Conservation (phyloP, 2,888 invertebrate genomes). For the Cephus pulcher region DNA sequence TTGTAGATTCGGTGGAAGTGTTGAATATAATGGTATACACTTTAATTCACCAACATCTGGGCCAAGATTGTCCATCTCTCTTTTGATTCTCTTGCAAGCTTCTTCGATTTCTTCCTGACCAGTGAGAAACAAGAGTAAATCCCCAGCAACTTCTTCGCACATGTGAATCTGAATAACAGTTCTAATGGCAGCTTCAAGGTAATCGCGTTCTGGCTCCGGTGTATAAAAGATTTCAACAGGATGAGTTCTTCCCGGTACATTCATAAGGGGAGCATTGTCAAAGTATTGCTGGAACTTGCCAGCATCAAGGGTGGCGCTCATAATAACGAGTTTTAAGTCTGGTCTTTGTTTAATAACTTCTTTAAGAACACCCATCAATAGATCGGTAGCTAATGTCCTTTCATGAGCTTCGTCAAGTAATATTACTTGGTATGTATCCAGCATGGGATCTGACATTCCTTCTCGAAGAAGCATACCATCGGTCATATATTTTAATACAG, state of each 20-base stretch:
- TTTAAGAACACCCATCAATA: slow-evolving; percentile 98
- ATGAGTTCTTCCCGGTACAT: slow-evolving; percentile 96
- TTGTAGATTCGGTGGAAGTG: slow-evolving; percentile 95
- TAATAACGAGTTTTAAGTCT: slow-evolving; percentile 96
- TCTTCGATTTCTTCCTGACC: slow-evolving; percentile 97
- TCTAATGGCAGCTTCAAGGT: slow-evolving; percentile 97
- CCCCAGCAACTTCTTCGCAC: slow-evolving; percentile 92
- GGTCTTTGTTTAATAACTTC: slow-evolving; percentile 94
- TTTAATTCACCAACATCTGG: slow-evolving; percentile 97
- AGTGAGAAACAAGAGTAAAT: slow-evolving; percentile 91
- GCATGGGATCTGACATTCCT: slow-evolving; percentile 99
- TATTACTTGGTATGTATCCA: slow-evolving; percentile 95
- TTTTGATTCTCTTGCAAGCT: slow-evolving; percentile 96
- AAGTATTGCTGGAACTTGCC: slow-evolving; percentile 99
- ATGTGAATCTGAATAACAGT: slow-evolving; percentile 98
- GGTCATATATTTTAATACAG: slow-evolving; percentile 97
- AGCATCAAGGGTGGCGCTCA: slow-evolving; percentile 99
- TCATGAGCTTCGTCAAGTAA: slow-evolving; percentile 99
- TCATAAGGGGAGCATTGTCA: slow-evolving; percentile 98
- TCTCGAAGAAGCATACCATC: slow-evolving; percentile 99
- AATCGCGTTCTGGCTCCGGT: slow-evolving; percentile 97
- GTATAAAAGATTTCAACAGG: slow-evolving; percentile 99
- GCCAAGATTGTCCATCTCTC: slow-evolving; percentile 95
- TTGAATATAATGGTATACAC: slow-evolving; percentile 98
- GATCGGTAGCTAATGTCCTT: slow-evolving; percentile 97